These are phyloP conservation scores for Scyliorhinus canicula DNA, from an alignment of 2,797 vertebrate species.

Conservation along the genomic window DNA sequence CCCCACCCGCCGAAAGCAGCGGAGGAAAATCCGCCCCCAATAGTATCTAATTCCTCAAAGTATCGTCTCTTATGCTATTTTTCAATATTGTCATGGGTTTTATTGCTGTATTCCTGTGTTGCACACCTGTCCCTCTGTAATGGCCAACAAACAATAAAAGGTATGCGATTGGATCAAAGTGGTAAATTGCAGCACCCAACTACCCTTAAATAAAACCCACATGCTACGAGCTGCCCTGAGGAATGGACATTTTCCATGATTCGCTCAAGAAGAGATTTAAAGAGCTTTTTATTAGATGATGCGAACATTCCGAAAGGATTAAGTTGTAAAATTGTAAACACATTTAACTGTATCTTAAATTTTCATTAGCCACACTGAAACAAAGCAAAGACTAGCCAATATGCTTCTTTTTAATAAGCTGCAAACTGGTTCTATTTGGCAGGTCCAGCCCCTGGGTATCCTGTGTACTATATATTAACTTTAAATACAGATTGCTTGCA, in stretches of 20 bases:
- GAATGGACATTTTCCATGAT: conserved; percentile 20
- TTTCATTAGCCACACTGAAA: conserved; percentile 44
- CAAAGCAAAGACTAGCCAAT: conserved; percentile 48
- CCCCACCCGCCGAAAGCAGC: too few relatives aligned
- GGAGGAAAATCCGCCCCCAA: not conserved
- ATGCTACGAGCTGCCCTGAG: not conserved
- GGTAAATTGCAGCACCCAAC: too few relatives aligned
- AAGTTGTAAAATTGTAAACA: conserved; percentile 36
- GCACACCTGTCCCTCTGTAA: too few relatives aligned
- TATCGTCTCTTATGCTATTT: not conserved
- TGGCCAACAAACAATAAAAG: not conserved
- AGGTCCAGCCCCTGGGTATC: conserved; percentile 72
- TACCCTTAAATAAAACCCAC: conserved; percentile 9
- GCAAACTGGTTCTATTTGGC: conserved; percentile 70
- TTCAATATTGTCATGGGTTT: not conserved
- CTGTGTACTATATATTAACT: conserved; percentile 68
- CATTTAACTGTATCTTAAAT: conserved; percentile 31
- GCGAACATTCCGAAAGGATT: conserved; percentile 27
- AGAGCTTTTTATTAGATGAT: conserved; percentile 37
- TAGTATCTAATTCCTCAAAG: not conserved
- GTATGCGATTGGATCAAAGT: not conserved
- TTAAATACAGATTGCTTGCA: conserved; percentile 87
- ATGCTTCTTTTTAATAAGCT: conserved; percentile 52
- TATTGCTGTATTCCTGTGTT: not conserved
- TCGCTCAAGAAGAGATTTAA: conserved; percentile 24